These are phyloP conservation scores for Nibea albiflora DNA, from an alignment of 2,113 vertebrate genomes.

Conservation along the genomic window DNA sequence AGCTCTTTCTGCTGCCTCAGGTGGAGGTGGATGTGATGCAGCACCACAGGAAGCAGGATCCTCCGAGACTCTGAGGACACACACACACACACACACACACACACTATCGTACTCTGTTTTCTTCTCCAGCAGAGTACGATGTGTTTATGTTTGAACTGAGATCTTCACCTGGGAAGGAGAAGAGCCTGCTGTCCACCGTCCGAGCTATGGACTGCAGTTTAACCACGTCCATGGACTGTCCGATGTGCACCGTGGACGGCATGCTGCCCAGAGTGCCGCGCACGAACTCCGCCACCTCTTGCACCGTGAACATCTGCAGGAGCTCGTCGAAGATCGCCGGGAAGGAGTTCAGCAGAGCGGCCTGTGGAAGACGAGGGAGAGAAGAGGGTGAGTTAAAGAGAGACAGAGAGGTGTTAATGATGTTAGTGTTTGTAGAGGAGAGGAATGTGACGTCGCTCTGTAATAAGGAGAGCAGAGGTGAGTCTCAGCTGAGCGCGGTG, in stretches of 20 bases:
- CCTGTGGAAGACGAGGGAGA: constrained; percentile 79
- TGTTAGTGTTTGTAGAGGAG: not conserved
- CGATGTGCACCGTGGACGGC: constrained; percentile 95
- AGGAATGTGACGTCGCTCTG: constrained; percentile 8
- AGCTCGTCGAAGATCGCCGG: constrained; percentile 97
- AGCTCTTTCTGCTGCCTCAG: constrained; percentile 98
- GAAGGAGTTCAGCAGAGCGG: constrained; percentile 95
- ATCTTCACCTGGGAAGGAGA: constrained; percentile 92
- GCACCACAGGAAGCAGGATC: constrained; percentile 95
- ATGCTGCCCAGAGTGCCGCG: constrained; percentile 95
- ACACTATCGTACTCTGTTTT: not conserved
- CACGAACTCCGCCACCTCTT: constrained; percentile 97
- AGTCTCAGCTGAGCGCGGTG: not conserved
- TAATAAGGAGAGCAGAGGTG: not conserved
- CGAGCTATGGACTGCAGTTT: constrained; percentile 97
- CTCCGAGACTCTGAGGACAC: constrained; percentile 91
- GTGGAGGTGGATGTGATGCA: constrained; percentile 98
- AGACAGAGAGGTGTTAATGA: not conserved
- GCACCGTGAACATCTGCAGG: constrained; percentile 97
- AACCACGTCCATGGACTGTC: constrained; percentile 97
- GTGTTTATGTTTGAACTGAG: not conserved
- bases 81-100: constrained; percentile 6
- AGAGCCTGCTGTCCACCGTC: constrained; percentile 95
- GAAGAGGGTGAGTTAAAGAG: not conserved
- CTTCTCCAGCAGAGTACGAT: not conserved